phyloP scores from a whole-genome alignment of 1,140 invertebrate species.

The Dermatophagoides farinae region DNA sequence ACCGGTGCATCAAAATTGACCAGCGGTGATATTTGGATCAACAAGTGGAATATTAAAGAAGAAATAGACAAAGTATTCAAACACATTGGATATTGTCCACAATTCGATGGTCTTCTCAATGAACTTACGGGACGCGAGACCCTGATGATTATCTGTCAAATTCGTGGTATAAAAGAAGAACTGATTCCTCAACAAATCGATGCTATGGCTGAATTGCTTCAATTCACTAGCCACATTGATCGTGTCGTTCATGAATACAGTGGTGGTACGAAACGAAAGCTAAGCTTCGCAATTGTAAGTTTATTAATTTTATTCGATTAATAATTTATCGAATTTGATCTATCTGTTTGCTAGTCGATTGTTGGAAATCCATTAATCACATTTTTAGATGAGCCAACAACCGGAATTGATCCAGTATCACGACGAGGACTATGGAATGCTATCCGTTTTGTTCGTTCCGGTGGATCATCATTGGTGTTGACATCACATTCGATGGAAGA shows the following conservation, averaged over 20 bases:
- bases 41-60: conserved; percentile 12
- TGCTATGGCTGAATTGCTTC: conserved; percentile 27
- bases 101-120: conserved; percentile 29
- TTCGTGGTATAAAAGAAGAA: conserved; percentile 20
- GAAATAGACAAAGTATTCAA: too few species aligned
- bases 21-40: conserved; percentile 38
- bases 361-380: conserved; percentile 55
- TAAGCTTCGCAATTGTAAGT: conserved; percentile 58
- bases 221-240: conserved; percentile 24
- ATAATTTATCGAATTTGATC: too few species aligned
- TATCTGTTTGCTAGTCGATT: conserved; percentile 39
- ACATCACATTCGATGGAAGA: conserved; percentile 33
- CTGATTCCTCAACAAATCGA: conserved; percentile 24
- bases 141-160: conserved; percentile 16
- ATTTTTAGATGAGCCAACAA: conserved; percentile 33
- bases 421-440: conserved; percentile 40
- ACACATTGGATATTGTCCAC: conserved; percentile 30
- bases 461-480: conserved; percentile 21
- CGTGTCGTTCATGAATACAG: conserved; percentile 28
- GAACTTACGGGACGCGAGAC: conserved; percentile 22
- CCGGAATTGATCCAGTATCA: conserved; percentile 41
- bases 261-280: conserved; percentile 81
- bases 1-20: conserved; percentile 52
- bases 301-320: background rate
- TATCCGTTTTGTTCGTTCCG: conserved; percentile 34